Percentiles rank a stretch among this genome's conserved stretches.
Evolutionary conservation across 2,797 vertebrate species (phyloP).

Genomic region (Loriculus beryllinus): DNA sequence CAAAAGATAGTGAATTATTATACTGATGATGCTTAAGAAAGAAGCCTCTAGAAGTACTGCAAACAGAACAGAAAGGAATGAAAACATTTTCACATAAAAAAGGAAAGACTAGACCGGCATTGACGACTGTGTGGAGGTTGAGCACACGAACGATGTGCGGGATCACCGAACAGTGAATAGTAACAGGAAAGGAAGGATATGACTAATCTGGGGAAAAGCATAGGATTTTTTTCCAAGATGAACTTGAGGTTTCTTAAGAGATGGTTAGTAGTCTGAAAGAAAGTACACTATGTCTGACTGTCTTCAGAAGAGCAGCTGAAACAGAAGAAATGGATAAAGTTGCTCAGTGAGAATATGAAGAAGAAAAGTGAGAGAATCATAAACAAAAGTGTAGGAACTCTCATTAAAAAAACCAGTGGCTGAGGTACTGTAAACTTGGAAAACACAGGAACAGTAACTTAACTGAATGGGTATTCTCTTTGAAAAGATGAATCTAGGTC

Average conservation of each 20-base stretch:
- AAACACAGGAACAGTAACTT: not conserved
- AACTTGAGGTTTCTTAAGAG: not conserved
- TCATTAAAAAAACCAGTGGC: not conserved
- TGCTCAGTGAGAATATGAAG: not conserved
- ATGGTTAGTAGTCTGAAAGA: not conserved
- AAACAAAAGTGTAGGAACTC: not conserved
- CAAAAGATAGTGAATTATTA: not conserved
- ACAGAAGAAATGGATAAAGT: not conserved
- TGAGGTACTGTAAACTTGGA: not conserved
- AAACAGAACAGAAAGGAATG: not conserved
- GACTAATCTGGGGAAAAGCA: not conserved
- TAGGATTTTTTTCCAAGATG: not conserved
- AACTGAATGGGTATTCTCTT: not conserved
- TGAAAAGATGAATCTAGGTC: not conserved
- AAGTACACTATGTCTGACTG: not conserved
- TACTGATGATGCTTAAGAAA: not conserved
- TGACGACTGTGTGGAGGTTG: not conserved
- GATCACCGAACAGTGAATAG: not conserved
- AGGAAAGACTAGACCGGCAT: not conserved
- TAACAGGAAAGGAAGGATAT: not conserved
- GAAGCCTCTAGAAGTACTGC: not conserved
- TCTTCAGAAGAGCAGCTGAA: not conserved
- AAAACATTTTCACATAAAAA: not conserved
- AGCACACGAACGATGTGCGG: not conserved
- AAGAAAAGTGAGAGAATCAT: not conserved